These are phyloP conservation scores for Prunella fulvescens DNA, from an alignment of 2,113 vertebrate genomes.

Conservation along the genomic window DNA sequence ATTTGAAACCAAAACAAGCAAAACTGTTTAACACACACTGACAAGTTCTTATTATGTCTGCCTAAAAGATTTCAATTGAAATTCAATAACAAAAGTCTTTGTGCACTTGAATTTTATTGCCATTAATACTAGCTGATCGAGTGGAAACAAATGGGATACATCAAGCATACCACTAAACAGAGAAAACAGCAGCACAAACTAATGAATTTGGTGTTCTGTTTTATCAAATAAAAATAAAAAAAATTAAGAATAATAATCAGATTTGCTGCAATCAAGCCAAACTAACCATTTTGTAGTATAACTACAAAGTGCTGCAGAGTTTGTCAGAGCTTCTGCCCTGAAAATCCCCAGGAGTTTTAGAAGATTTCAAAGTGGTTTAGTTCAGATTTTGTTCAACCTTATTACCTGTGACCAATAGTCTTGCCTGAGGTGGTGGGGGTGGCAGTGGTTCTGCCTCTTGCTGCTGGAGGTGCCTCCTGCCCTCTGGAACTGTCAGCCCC, in stretches of 20 bases:
- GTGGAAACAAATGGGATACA: not conserved
- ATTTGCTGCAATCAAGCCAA: not conserved
- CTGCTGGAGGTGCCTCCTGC: not conserved
- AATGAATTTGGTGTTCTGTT: not conserved
- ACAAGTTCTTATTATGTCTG: constrained; percentile 6
- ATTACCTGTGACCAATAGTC: not conserved
- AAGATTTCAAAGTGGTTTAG: not conserved
- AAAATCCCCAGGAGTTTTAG: not conserved
- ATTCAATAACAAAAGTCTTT: not conserved
- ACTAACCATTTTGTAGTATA: not conserved
- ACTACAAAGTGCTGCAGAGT: not conserved
- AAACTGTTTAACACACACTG: not conserved
- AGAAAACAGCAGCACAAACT: not conserved
- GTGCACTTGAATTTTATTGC: not conserved
- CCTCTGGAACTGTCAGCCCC: not conserved
- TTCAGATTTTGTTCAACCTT: not conserved
- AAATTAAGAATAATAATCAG: not conserved
- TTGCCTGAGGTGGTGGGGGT: not conserved
- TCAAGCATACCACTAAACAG: not conserved
- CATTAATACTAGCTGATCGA: not conserved
- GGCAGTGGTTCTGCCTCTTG: not conserved
- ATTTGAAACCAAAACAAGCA: not conserved
- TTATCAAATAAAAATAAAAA: not conserved
- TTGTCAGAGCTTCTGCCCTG: not conserved
- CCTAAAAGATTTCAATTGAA: constrained; percentile 9